Base-by-base conservation (phyloP, 2,888 invertebrate genomes). In the Catocala sponsa region DNA sequence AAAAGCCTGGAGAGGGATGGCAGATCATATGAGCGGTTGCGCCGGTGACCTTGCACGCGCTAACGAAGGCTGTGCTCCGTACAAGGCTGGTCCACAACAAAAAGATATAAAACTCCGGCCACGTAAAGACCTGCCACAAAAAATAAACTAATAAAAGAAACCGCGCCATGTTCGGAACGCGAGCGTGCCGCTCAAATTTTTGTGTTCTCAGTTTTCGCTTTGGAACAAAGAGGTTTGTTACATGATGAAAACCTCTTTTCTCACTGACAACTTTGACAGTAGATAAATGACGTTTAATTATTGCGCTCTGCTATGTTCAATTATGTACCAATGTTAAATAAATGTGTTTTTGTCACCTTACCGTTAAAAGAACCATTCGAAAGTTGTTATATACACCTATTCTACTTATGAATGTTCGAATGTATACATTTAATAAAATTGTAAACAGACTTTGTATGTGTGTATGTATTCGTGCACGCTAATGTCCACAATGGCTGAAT, bases 1-100 rank as follows among this genome's bases (percentile, higher is more conserved):
- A 78, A 76, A 80, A 83, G 82, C 80, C 72, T 68, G 65, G 60
- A 66, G 52, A 33, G 51, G 70, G 62, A 72, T 72, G 70, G 64
- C 76, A 60, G 65, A 67, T 74, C 76, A 74, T 72, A 79, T 78
- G 76, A 77, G 79, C 83, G 81, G 83, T 83, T 87, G 84, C 84
- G 83, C 81, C 72, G 76, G 75, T 92, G 92, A 91, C 93, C 93
- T 93, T 93, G 93, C 86, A 81, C 85, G 80, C 84, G 88, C 89
- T 91, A 91, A 91, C 91, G 93, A 93, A 93, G 93, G 92, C 91
- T 92, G 86, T 85, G 82, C 83, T 79, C 88, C 87, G 77, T 85
- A 90, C 86, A 89, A 86, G 89, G 88, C 84, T 84, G 83, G 79
- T 33, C 75, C 75, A 77, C 79, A 82, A 87, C 85, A 91, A 91